phyloP scores from a whole-genome alignment of 2,888 invertebrate genomes.

The Hermaeophaga mercurialis region DNA sequence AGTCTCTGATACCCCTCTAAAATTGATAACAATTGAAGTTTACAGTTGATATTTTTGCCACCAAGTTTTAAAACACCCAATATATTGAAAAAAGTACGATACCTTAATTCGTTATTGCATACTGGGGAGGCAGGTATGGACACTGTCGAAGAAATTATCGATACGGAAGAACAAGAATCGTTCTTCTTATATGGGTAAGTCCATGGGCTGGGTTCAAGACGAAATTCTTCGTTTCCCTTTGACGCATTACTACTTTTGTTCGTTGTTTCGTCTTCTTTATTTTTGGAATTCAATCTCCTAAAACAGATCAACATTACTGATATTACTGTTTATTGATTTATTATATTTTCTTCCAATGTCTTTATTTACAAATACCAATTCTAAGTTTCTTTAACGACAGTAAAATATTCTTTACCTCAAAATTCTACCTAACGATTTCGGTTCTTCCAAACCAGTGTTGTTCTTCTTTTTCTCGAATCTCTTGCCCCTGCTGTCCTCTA shows the following conservation, averaged over 20 bases:
- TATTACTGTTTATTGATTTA: not conserved
- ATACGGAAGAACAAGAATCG: constrained; percentile 21
- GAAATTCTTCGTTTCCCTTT: constrained; percentile 40
- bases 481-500: constrained; percentile 82
- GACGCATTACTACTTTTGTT: constrained; percentile 44
- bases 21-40: too few relatives aligned
- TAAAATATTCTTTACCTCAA: constrained; percentile 67
- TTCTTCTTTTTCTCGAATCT: constrained; percentile 65
- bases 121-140: constrained; percentile 29
- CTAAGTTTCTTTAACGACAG: too few relatives aligned
- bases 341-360: too few relatives aligned
- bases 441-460: constrained; percentile 63
- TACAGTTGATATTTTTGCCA: too few relatives aligned
- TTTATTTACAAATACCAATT: too few relatives aligned
- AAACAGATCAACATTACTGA: constrained; percentile 27
- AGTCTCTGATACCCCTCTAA: too few relatives aligned
- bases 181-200: constrained; percentile 32
- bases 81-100: too few relatives aligned
- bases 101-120: constrained; percentile 28
- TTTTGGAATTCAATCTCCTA: constrained; percentile 74
- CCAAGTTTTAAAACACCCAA: too few relatives aligned
- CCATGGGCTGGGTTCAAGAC: constrained; percentile 29
- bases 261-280: constrained; percentile 60
- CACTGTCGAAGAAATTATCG: constrained; percentile 28
- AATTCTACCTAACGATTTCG: constrained; percentile 67